phyloP scores from a whole-genome alignment of 2,113 vertebrate genomes.

The Ovis aries region DNA sequence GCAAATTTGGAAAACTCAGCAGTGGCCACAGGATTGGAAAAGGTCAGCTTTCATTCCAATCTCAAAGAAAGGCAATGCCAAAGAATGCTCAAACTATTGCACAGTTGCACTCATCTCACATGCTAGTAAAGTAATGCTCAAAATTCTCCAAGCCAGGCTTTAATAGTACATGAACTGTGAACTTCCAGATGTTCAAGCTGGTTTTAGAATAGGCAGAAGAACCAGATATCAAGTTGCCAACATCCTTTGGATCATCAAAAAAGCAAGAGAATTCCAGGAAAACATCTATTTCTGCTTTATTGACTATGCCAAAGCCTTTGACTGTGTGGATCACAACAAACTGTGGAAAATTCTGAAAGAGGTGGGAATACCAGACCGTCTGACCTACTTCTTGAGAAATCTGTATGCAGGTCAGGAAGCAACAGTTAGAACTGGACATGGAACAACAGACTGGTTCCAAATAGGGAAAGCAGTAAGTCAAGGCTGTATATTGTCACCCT shows the following conservation, averaged over 20 bases:
- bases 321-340: not conserved
- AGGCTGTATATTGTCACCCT: not conserved
- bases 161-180: not conserved
- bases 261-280: not conserved
- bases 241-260: rapidly evolving
- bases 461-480: not conserved
- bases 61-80: not conserved
- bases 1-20: not conserved
- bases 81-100: not conserved
- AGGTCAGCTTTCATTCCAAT: not conserved
- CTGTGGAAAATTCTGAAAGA: not conserved
- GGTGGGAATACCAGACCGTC: not conserved
- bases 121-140: not conserved
- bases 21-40: not conserved
- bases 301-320: not conserved
- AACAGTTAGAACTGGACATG: not conserved
- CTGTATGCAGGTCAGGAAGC: not conserved
- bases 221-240: not conserved
- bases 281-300: not conserved
- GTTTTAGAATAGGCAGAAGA: not conserved
- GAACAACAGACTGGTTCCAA: not conserved
- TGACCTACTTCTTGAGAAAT: not conserved
- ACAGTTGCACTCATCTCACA: not conserved
- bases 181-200: not conserved
- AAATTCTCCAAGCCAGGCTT: not conserved